phyloP scores from a whole-genome alignment of 2,797 vertebrate genomes.

The Silurus aristotelis region DNA sequence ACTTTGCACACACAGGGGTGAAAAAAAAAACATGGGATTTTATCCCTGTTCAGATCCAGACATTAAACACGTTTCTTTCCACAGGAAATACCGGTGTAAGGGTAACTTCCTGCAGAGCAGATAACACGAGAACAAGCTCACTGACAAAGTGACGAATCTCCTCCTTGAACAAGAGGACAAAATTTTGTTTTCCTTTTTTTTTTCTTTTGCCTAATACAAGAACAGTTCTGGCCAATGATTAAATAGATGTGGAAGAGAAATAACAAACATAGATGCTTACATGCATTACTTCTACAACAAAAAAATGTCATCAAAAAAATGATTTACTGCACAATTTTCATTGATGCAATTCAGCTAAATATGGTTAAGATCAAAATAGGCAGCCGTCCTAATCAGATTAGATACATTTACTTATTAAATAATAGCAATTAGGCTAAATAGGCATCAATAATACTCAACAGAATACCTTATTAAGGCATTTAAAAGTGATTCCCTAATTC shows the following conservation, averaged over 20 bases:
- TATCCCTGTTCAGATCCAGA: conserved; percentile 47
- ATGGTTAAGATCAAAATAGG: conserved; percentile 20
- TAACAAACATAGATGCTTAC: not conserved
- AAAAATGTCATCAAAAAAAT: not conserved
- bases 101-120: conserved; percentile 61
- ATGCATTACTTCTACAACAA: not conserved
- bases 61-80: conserved; percentile 43
- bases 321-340: not conserved
- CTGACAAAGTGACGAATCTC: conserved; percentile 30
- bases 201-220: not conserved
- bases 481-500: not conserved
- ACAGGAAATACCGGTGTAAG: conserved; percentile 64
- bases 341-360: conserved; percentile 39
- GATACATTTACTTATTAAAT: not conserved
- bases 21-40: conserved; percentile 25
- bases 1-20: not conserved
- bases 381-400: not conserved
- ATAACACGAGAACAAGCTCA: conserved; percentile 8
- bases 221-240: not conserved
- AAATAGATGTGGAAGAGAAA: not conserved
- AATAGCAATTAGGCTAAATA: not conserved
- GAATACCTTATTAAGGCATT: not conserved
- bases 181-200: not conserved
- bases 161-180: not conserved
- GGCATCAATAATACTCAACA: not conserved